Evolutionary conservation across 2,888 invertebrate genomes (phyloP), one percentile per base, ranked within the genome.

Genomic region (Dorcus parallelipipedus): DNA sequence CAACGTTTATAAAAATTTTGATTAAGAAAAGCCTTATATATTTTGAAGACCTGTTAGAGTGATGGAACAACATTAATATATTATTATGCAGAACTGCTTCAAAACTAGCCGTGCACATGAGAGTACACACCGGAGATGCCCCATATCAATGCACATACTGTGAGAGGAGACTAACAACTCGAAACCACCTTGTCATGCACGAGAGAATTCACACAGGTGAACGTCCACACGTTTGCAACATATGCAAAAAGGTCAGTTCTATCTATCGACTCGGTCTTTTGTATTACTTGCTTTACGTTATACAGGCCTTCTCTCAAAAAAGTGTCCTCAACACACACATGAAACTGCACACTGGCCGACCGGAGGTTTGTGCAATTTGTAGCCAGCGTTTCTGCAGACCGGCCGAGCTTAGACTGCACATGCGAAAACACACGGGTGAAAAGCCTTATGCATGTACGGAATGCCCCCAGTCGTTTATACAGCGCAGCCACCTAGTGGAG

Each of bases 381-480:
- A 65, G 65, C 2, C 72, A 76, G 60, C 63, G 71, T 43, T 77
- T 76, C 57, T 76, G 76, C 62, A 64, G 77, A 38, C 70, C 71
- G 0, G 71, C 74, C 0, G 73, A 76, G 54, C 60, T 77, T 9
- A 66, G 67, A 49, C 58, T 74, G 9, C 77, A 77, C 56, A 69
- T 76, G 72, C 64, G 74, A 43, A 71, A 69, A 63, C 77, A 77
- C 61, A 75, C 76, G 60, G 76, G 75, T 74, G 76, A 76, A 61
- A 77, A 75, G 59, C 76, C 77, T 2, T 76, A 68, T 58, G 50
- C 67, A 1, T 77, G 77, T 51, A 63, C 67, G 0, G 65, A 68
- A 52, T 77, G 77, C 62, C 72, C 71, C 0, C 69, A 71, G 57
- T 61, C 69, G 3, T 77, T 77, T 59, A 69, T 67, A 39, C 77